Base-by-base conservation (phyloP, 2,113 vertebrate species). In the Psilopsiagon aymara region DNA sequence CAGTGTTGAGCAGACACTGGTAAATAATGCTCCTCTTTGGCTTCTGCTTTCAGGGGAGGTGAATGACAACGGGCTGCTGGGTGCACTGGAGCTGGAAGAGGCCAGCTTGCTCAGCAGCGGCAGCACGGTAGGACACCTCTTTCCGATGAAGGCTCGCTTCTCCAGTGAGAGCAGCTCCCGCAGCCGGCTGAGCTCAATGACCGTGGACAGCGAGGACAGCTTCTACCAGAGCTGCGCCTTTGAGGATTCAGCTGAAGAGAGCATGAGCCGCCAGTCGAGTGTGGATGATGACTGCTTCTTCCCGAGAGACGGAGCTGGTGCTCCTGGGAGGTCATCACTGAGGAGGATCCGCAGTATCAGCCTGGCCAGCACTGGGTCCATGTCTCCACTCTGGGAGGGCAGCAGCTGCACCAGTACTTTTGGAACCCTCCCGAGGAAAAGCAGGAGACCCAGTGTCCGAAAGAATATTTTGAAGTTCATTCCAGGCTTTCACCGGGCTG, bases 131-230 rank as follows among this genome's bases (percentile, higher is more conserved):
- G 83, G 66, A 1, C 33, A 90, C 4, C n/a, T 74, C 16, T 27
- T 51, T 3, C 20, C 43, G 1, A 78, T 6, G n/a, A 88, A 98
- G 29, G 94, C 96, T 6, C 98, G 98, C 8, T 97, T 98, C 27
- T 99, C 99, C 91, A 99, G 99, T 2, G 98, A 97, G 96, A 99
- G 99, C 97, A 99, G 99, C 96, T 99, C 97, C 88, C 98, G 89
- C 90, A 98, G 98, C 92, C 80, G 89, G 9, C 79, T 98, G 60
- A 99, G 99, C 75, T 95, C 96, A 13, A 94, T 98, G 98, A 99
- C 99, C 0, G 78, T 99, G 60, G 99, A 98, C 96, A 98, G 99
- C 4, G 99, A 99, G 77, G 99, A 98, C 8, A 93, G 97, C 59
- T 96, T 82, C 90, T 98, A 71, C 95, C 97, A 96, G 73, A 85